Evolutionary conservation across 2,113 vertebrate species (phyloP).

Genomic region (Loxodonta africana): DNA sequence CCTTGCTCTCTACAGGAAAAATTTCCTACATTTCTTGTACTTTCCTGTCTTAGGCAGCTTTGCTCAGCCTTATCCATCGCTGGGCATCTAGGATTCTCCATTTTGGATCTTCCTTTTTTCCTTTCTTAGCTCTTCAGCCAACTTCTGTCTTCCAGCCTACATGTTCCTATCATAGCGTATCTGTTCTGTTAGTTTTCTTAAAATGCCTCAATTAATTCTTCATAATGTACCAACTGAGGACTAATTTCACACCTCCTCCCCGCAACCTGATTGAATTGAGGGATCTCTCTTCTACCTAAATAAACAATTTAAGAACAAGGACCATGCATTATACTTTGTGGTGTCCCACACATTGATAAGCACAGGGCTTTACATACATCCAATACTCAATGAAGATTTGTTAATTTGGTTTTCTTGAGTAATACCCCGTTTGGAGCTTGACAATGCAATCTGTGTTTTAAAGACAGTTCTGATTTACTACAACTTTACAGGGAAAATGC

Average conservation of each 20-base stretch:
- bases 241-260: neutral
- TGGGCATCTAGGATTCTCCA: neutral
- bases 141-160: neutral
- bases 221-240: neutral
- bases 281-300: neutral
- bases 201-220: conserved; percentile 23
- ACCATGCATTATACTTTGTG: neutral
- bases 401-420: conserved; percentile 35
- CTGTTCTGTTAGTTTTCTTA: conserved; percentile 45
- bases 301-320: conserved; percentile 4
- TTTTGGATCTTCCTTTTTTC: neutral
- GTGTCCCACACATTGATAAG: neutral
- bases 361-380: neutral
- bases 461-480: conserved; percentile 39
- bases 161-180: conserved; percentile 28
- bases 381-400: neutral
- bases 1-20: conserved; percentile 15
- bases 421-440: neutral
- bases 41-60: neutral
- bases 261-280: neutral
- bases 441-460: neutral
- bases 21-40: neutral
- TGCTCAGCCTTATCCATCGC: neutral
- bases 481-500: conserved; percentile 3
- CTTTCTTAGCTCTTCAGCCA: conserved; percentile 49